phyloP scores from a whole-genome alignment of 2,888 invertebrate species.

The Coremacera marginata region DNA sequence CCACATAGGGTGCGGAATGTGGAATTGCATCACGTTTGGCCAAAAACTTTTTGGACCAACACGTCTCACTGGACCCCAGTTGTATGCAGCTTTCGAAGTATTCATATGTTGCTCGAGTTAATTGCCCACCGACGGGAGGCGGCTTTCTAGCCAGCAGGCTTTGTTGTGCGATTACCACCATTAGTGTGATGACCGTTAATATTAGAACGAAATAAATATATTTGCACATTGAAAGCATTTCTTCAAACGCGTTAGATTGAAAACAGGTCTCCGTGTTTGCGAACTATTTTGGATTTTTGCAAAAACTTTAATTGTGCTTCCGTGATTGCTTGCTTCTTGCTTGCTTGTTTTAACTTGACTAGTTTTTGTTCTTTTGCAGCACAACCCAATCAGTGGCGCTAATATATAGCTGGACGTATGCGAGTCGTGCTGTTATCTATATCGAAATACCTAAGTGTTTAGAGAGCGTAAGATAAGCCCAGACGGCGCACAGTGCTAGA shows the following conservation, averaged over 20 bases:
- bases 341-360: conserved; percentile 37
- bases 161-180: conserved; percentile 58
- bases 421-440: not conserved
- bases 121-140: not conserved
- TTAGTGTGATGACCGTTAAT: conserved; percentile 58
- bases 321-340: conserved; percentile 36
- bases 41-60: conserved; percentile 60
- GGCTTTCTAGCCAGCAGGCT: conserved; percentile 45
- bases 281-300: not conserved
- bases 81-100: conserved; percentile 56
- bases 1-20: conserved; percentile 64
- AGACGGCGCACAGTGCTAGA: too few relatives aligned
- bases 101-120: conserved; percentile 45
- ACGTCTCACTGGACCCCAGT: conserved; percentile 47
- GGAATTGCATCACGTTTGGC: conserved; percentile 64
- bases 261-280: conserved; percentile 48
- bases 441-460: too few relatives aligned
- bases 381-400: not conserved
- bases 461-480: too few relatives aligned
- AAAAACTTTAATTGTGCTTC: not conserved
- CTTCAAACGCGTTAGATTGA: conserved; percentile 42
- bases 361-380: conserved; percentile 6
- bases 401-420: conserved; percentile 16
- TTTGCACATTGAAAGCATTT: conserved; percentile 57
- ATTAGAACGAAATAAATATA: conserved; percentile 56